Conservation (phyloP, 2,113 vertebrate species). For the Cavia porcellus region DNA sequence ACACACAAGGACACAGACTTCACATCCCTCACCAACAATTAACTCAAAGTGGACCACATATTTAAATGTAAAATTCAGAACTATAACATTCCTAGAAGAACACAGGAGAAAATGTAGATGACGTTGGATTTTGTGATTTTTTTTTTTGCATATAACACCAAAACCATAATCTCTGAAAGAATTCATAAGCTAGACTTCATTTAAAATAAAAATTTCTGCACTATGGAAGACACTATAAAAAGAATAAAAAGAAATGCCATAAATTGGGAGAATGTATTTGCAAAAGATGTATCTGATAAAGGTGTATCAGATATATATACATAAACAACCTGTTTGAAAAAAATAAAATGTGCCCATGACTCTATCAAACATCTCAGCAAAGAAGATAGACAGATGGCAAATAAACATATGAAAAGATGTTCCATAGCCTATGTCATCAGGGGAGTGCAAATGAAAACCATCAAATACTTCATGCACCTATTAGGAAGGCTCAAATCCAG, state of each 20-base stretch:
- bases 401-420: background rate
- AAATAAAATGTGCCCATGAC: background rate
- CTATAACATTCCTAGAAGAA: background rate
- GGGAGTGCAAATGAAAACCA: background rate
- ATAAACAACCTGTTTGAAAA: slow-evolving; percentile 26
- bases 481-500: background rate
- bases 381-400: background rate
- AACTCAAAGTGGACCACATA: background rate
- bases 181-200: background rate
- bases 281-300: slow-evolving; percentile 41
- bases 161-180: background rate
- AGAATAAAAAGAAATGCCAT: slow-evolving; percentile 1
- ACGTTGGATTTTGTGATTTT: background rate
- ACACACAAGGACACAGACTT: background rate
- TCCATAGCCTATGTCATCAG: background rate
- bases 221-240: background rate
- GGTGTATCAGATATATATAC: too few species aligned
- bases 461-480: background rate
- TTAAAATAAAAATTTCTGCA: slow-evolving; percentile 19
- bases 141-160: background rate
- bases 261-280: slow-evolving; percentile 21
- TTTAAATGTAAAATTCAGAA: background rate
- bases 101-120: background rate
- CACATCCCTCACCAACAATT: background rate
- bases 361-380: background rate